These are phyloP conservation scores for Limnephilus auricula DNA, from an alignment of 2,888 invertebrate genomes.

Conservation along the genomic window DNA sequence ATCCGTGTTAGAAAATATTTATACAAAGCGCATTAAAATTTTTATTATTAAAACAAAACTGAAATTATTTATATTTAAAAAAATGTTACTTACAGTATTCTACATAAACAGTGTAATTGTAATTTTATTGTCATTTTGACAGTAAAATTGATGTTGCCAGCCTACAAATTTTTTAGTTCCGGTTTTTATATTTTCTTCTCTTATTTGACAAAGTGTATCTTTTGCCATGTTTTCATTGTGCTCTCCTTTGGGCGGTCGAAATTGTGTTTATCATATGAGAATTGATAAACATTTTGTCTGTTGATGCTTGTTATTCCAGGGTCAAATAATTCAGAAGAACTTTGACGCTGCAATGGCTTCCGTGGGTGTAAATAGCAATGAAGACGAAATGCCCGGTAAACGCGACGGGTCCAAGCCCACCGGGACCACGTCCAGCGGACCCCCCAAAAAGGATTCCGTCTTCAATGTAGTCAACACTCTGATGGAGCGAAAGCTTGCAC, in stretches of 20 bases:
- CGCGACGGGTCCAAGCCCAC: background rate
- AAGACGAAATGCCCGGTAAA: background rate
- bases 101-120: too few species aligned
- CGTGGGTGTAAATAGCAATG: background rate
- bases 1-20: too few species aligned
- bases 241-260: background rate
- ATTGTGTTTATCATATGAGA: background rate
- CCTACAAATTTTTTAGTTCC: too few species aligned
- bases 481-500: slow-evolving; percentile 97
- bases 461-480: slow-evolving; percentile 99
- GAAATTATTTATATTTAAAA: too few species aligned
- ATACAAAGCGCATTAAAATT: too few species aligned
- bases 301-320: slow-evolving; percentile 73
- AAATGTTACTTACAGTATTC: too few species aligned
- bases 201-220: too few species aligned
- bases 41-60: too few species aligned
- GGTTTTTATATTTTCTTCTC: too few species aligned
- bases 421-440: background rate
- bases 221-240: too few species aligned
- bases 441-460: slow-evolving; percentile 78
- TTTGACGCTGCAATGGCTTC: slow-evolving; percentile 95
- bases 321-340: slow-evolving; percentile 97
- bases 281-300: background rate
- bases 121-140: too few species aligned
- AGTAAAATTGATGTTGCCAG: too few species aligned